Evolutionary conservation across 2,888 invertebrate species (phyloP), one percentile per base, ranked within the genome.

Genomic region (Ennomos erosarius): DNA sequence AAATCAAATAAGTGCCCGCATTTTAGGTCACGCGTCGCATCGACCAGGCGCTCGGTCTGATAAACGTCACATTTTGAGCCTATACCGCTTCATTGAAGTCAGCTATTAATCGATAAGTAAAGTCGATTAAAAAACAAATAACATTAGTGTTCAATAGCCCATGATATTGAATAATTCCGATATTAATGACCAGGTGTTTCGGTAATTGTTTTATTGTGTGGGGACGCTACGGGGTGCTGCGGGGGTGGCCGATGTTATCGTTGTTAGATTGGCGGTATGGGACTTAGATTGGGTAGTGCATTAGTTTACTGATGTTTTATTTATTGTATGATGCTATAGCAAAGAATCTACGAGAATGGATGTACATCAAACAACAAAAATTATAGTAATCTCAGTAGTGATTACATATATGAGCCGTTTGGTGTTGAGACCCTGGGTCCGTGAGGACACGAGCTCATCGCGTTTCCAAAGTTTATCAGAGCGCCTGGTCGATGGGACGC

Each of bases 161-260:
- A 69, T 75, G 66, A 49, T 71, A 79, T 80, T 75, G 75, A 71
- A 76, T 75, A 65, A 75, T 72, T 68, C 56, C 43, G 33, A 39
- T 46, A 56, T 43, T 36, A 39, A 52, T 60, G 53, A 53, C 68
- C 66, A 68, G 72, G 70, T 65, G 64, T 42, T 56, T 52, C 48
- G 50, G 52, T 61, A 61, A 66, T 66, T 68, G 62, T 64, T 68
- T 64, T 57, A 51, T 58, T 47, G 51, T 51, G 11, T 13, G 37
- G 34, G 40, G 40, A 42, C 35, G 11, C 35, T 26, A 26, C 26
- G 26, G 57, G 55, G 52, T 48, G 43, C 10, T 42, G 37, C 11
- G 1, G 54, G 65, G 63, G 62, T 59, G 36, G 55, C 47, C 39
- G 61, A 59, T 71, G 50, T 62, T 62, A 68, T 65, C 67, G 16